Percentiles rank a stretch among this genome's conserved stretches.
phyloP scores from a whole-genome alignment of 2,888 invertebrate genomes.

The Hydraecia micacea region DNA sequence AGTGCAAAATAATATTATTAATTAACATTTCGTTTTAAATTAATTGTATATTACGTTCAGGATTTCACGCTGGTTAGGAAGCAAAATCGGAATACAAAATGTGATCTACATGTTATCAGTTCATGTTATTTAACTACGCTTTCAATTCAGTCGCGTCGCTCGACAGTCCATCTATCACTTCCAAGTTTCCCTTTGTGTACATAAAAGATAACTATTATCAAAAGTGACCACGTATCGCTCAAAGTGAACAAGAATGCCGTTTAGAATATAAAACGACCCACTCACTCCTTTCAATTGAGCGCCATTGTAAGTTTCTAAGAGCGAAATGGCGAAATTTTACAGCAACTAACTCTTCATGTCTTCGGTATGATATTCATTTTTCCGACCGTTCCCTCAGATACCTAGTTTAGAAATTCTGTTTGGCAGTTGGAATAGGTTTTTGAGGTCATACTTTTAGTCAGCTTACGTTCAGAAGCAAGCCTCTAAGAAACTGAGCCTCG shows the following conservation, averaged over 20 bases:
- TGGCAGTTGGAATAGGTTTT: no score
- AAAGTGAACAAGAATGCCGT: slow-evolving; percentile 20
- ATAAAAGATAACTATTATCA: not conserved
- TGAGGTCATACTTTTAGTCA: no score
- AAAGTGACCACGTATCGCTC: slow-evolving; percentile 18
- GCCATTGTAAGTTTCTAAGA: not conserved
- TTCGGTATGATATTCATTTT: not conserved
- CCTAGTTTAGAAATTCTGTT: not conserved
- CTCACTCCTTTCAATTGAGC: not conserved
- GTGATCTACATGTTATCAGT: not conserved
- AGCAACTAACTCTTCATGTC: not conserved
- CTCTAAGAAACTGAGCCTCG: no score
- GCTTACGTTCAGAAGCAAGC: no score
- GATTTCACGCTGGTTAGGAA: not conserved
- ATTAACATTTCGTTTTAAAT: not conserved
- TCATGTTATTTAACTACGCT: not conserved
- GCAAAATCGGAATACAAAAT: not conserved
- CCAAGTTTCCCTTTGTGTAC: not conserved
- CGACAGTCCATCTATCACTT: not conserved
- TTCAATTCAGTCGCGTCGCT: not conserved
- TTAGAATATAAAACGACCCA: slow-evolving; percentile 13
- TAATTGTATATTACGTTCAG: not conserved
- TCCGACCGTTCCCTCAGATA: not conserved
- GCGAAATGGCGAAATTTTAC: not conserved
- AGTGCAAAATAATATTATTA: not conserved